Evolutionary conservation across 2,113 vertebrate genomes (phyloP), one percentile per base, ranked within the genome.

Genomic region (Regulus satrapa): DNA sequence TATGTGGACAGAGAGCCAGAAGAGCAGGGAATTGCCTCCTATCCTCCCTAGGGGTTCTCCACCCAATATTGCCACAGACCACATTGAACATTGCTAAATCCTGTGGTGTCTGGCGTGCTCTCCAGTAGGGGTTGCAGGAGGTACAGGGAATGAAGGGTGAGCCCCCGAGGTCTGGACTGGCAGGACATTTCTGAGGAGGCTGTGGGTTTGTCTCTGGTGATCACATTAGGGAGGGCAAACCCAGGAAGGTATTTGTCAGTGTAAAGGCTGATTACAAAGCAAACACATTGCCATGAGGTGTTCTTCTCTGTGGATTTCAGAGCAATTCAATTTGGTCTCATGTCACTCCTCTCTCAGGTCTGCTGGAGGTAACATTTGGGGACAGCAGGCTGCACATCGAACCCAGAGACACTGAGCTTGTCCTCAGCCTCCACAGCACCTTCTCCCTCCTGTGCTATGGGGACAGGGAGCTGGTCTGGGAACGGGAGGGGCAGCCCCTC

Each of bases 391-490:
- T 99, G 94, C 96, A 98, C 92, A 97, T 99, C 18, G 96, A 58
- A 15, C 98, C 99, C 15, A 45, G 71, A 4, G 97, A 96, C 21
- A 49, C 95, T 12, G 98, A 98, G 90, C 79, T 99, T 6, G 32
- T 98, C 91, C 98, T 99, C 41, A 51, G 86, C 18, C 24, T 97
- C 54, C 98, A 98, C 80, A 98, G 98, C 73, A 98, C 97, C 75
- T 95, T 98, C 58, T 97, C 89, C 43, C 96, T 99, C 51, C 97
- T 95, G 74, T 99, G 99, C 97, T 98, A 96, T 0, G 98, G 98
- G 46, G 96, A 97, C 1, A 58, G 69, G 2, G 66, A 73, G 0
- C 92, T 98, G 32, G 80, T 88, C 28, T 99, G 99, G 99, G 97
- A 95, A 40, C 98, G 98, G 32, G 91, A 97, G 10, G 89, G 95